These are phyloP conservation scores for Telmatherina bonti DNA, from an alignment of 2,797 vertebrate species.

Conservation along the genomic window DNA sequence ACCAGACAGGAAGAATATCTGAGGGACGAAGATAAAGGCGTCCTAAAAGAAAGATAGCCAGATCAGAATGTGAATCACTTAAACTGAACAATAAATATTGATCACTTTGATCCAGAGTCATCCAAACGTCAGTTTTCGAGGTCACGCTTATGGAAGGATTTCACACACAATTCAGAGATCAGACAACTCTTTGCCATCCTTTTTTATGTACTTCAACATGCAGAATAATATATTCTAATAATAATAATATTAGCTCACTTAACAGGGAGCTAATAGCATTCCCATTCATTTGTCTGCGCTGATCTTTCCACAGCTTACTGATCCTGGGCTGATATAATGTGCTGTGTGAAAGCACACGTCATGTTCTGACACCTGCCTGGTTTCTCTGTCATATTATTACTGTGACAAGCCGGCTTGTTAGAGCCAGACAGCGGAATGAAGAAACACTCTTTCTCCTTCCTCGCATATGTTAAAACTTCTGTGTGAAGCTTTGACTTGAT, in stretches of 20 bases:
- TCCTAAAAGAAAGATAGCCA: conserved; percentile 16
- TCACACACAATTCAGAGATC: neutral
- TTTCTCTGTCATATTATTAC: conserved; percentile 10
- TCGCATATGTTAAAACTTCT: neutral
- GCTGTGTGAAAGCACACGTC: conserved; percentile 11
- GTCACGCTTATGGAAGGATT: conserved; percentile 4
- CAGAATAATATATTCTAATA: conserved; percentile 40
- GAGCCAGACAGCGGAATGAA: neutral
- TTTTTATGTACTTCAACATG: conserved; percentile 19
- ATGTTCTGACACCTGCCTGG: conserved; percentile 12
- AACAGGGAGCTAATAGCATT: conserved; percentile 39
- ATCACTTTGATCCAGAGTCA: conserved; percentile 19
- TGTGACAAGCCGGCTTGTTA: conserved; percentile 10
- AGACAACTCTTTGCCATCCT: conserved; percentile 7
- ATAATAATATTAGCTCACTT: conserved; percentile 41
- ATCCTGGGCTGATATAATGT: conserved; percentile 17
- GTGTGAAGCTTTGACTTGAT: conserved; percentile 8
- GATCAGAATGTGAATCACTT: conserved; percentile 48
- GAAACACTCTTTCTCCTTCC: neutral
- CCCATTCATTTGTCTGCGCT: conserved; percentile 34
- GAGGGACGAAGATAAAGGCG: conserved; percentile 38
- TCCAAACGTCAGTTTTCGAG: neutral
- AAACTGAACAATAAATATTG: conserved; percentile 26
- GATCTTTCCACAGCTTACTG: conserved; percentile 33
- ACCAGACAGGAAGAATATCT: conserved; percentile 27